Evolutionary conservation across 1,140 invertebrate species (phyloP).

Genomic region (Lucilia sericata): DNA sequence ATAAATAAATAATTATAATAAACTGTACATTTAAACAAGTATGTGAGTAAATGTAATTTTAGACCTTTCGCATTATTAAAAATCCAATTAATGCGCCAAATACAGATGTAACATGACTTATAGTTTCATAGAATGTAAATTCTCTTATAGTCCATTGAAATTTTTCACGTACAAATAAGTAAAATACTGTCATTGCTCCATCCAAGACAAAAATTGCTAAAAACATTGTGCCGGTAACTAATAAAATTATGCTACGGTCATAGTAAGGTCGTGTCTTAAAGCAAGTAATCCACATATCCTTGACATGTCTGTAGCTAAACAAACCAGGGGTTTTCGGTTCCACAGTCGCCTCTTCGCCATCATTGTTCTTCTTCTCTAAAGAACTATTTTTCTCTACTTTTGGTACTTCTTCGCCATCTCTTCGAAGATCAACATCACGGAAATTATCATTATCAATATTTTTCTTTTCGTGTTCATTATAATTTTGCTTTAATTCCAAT

Average conservation of each 20-base stretch:
- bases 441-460: not conserved
- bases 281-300: constrained; percentile 73
- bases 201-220: constrained; percentile 70
- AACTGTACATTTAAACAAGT: not conserved
- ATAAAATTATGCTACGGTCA: constrained; percentile 72
- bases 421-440: not conserved
- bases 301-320: constrained; percentile 72
- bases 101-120: constrained; percentile 68
- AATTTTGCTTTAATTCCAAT: not conserved
- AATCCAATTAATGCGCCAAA: constrained; percentile 71
- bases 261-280: constrained; percentile 73
- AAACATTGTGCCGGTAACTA: constrained; percentile 72
- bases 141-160: constrained; percentile 76
- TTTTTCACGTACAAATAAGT: constrained; percentile 75
- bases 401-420: not conserved
- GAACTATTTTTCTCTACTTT: not conserved
- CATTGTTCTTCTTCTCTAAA: not conserved
- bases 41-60: not conserved
- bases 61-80: constrained; percentile 69
- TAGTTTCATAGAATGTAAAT: constrained; percentile 71
- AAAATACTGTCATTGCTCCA: constrained; percentile 70
- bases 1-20: not conserved
- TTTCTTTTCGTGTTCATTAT: not conserved
- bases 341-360: constrained; percentile 46
- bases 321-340: constrained; percentile 65